Conservation (phyloP, 2,888 invertebrate species). For the Eumerus sabulonum region DNA sequence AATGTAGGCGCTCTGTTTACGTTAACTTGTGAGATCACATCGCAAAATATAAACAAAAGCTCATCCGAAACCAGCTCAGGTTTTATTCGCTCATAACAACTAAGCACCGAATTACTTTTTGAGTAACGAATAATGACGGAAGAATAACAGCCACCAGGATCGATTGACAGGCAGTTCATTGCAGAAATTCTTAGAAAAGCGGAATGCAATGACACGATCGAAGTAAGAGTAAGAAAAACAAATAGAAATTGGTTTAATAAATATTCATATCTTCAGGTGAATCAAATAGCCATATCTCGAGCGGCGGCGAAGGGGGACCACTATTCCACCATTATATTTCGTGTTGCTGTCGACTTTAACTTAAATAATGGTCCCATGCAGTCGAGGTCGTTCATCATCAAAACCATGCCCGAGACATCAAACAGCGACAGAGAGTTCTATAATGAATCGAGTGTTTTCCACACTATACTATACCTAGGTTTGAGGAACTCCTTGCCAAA, state of each 20-base stretch:
- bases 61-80: neutral
- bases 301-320: conserved; percentile 70
- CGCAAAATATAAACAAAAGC: neutral
- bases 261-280: neutral
- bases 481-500: conserved; percentile 53
- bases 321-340: conserved; percentile 71
- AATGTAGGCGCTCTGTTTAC: neutral
- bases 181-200: neutral
- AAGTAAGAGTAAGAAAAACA: neutral
- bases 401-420: conserved; percentile 59
- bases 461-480: conserved; percentile 66
- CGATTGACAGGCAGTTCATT: conserved; percentile 69
- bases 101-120: neutral
- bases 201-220: neutral
- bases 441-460: conserved; percentile 44
- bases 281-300: conserved; percentile 36
- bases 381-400: conserved; percentile 57
- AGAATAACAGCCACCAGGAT: conserved; percentile 69
- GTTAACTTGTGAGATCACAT: neutral
- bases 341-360: conserved; percentile 30
- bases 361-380: neutral
- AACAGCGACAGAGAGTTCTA: conserved; percentile 53
- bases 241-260: neutral
- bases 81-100: neutral
- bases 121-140: conserved; percentile 68